Conservation (phyloP, 1,140 invertebrate genomes). For the Melipona quadrifasciata region DNA sequence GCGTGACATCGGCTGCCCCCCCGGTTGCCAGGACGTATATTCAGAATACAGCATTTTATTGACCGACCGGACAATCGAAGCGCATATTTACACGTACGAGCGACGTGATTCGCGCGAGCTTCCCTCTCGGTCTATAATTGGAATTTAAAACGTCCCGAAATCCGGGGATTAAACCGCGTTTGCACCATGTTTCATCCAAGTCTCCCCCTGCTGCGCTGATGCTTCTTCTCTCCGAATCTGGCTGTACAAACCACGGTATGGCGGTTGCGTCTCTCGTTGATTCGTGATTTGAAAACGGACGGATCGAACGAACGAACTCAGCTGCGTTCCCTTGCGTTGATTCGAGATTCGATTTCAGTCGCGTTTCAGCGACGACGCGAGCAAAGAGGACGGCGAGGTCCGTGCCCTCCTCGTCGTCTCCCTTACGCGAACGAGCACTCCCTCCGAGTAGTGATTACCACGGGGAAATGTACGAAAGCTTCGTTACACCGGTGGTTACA, state of each 20-base stretch:
- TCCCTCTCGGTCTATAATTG: conserved; percentile 47
- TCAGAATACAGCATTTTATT: conserved; percentile 58
- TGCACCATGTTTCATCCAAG: conserved; percentile 17
- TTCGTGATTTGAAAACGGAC: background rate
- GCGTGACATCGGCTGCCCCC: conserved; percentile 14
- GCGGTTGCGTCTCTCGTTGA: background rate
- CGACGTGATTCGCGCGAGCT: conserved; percentile 10
- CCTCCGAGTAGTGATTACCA: conserved; percentile 41
- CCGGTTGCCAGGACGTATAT: conserved; percentile 21
- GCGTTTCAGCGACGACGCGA: background rate
- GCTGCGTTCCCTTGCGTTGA: background rate
- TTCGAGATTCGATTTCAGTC: background rate
- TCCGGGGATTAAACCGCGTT: conserved; percentile 49
- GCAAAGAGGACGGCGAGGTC: background rate
- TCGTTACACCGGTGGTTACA: conserved; percentile 35
- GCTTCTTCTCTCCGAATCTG: background rate
- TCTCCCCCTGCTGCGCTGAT: background rate
- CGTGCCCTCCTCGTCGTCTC: background rate
- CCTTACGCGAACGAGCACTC: background rate
- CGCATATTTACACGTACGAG: conserved; percentile 62
- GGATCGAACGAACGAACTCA: background rate
- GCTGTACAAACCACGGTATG: background rate
- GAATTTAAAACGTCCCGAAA: conserved; percentile 59
- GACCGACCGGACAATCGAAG: conserved; percentile 59
- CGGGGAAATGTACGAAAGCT: conserved; percentile 36